Conservation (phyloP, 2,888 invertebrate species). For the Synergus umbraculus region DNA sequence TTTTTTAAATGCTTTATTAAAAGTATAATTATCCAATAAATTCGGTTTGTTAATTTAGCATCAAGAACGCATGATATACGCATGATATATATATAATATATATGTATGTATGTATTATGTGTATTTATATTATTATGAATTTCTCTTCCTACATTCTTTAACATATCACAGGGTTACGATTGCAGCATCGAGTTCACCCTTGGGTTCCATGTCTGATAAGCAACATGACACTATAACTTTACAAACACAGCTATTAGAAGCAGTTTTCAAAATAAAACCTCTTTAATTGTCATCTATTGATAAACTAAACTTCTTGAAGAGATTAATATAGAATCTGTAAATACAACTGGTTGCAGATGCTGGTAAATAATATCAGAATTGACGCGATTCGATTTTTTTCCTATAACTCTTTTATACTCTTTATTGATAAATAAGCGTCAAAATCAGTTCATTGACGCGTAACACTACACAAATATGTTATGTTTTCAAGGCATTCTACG, state of each 20-base stretch:
- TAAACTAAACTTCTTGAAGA: not conserved
- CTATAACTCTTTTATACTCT: not conserved
- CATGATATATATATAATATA: too few species aligned
- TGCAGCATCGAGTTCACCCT: not conserved
- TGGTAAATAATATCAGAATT: conserved; percentile 18
- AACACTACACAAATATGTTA: not conserved
- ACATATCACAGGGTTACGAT: not conserved
- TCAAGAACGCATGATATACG: not conserved
- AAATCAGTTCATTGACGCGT: not conserved
- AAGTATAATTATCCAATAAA: not conserved
- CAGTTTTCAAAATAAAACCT: not conserved
- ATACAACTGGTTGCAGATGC: not conserved
- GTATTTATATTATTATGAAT: too few species aligned
- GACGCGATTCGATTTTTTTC: not conserved
- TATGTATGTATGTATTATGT: too few species aligned
- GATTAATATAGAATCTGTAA: conserved; percentile 3
- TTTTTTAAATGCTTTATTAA: not conserved
- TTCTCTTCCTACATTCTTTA: not conserved
- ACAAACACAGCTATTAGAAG: not conserved
- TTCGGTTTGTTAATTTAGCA: not conserved
- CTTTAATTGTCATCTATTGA: conserved; percentile 29
- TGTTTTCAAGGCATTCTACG: not conserved
- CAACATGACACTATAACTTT: not conserved
- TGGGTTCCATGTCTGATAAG: conserved; percentile 14
- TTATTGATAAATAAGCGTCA: not conserved